phyloP scores from a whole-genome alignment of 2,888 invertebrate genomes.

The Phorcus lineatus region DNA sequence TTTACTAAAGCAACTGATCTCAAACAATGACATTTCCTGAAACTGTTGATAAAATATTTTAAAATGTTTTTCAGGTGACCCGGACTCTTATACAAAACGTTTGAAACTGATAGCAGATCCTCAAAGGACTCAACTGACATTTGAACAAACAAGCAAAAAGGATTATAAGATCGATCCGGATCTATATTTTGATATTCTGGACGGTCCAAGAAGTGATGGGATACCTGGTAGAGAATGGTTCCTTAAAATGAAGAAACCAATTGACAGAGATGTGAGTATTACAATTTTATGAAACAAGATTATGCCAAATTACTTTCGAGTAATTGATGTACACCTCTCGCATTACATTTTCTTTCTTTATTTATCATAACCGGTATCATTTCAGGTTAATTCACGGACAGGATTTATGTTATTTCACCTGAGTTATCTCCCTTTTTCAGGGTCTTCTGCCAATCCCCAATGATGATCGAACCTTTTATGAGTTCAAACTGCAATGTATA shows the following conservation, averaged over 20 bases:
- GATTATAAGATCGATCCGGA: background rate
- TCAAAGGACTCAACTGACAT: background rate
- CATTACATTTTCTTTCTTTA: no score
- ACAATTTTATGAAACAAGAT: background rate
- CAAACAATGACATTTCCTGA: no score
- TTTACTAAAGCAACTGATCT: no score
- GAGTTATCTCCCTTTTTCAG: background rate
- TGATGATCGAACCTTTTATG: slow-evolving; percentile 1
- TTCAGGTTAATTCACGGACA: no score
- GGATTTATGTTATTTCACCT: no score
- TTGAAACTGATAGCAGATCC: background rate
- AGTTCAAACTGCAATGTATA: slow-evolving; percentile 6
- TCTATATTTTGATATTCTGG: background rate
- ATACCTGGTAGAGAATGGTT: slow-evolving; percentile 21
- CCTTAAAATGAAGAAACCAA: slow-evolving; percentile 8
- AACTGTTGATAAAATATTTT: no score
- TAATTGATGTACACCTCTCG: no score
- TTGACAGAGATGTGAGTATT: slow-evolving; percentile 53
- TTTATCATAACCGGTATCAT: no score
- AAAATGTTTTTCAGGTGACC: background rate
- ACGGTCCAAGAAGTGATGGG: background rate
- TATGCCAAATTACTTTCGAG: no score
- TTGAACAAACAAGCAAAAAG: background rate
- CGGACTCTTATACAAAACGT: background rate
- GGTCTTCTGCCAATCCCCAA: background rate